phyloP scores from a whole-genome alignment of 1,140 invertebrate genomes.

The Drosophila mauritiana region DNA sequence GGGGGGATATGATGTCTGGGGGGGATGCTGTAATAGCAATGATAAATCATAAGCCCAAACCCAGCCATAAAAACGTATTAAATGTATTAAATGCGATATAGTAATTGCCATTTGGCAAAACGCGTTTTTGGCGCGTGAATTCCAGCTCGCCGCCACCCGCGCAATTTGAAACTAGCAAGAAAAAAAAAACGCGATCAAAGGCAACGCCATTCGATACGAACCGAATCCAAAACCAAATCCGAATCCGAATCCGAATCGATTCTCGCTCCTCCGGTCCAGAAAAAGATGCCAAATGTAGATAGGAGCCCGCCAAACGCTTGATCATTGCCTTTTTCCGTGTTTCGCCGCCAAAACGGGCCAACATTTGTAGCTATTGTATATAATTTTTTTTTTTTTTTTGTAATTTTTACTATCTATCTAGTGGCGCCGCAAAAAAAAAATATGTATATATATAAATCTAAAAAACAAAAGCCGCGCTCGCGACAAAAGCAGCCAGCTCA shows the following conservation, averaged over 20 bases:
- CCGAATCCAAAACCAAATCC: not conserved
- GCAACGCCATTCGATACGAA: slow-evolving; percentile 35
- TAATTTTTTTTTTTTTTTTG: slow-evolving; percentile 10
- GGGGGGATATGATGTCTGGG: not conserved
- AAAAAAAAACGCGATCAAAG: slow-evolving; percentile 66
- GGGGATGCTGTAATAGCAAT: slow-evolving; percentile 55
- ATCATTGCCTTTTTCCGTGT: slow-evolving; percentile 74
- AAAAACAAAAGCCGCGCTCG: slow-evolving; percentile 2
- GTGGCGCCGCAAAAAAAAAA: slow-evolving; percentile 48
- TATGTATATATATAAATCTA: no score
- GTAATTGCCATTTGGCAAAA: slow-evolving; percentile 36
- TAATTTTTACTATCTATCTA: slow-evolving; percentile 8
- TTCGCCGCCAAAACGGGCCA: slow-evolving; percentile 60
- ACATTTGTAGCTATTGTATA: slow-evolving; percentile 19
- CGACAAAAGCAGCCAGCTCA: slow-evolving; percentile 37
- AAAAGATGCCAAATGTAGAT: slow-evolving; percentile 65
- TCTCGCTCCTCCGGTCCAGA: slow-evolving; percentile 24
- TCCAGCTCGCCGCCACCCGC: slow-evolving; percentile 56
- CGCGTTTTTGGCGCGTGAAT: slow-evolving; percentile 47
- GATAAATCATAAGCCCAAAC: slow-evolving; percentile 66
- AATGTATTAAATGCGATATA: slow-evolving; percentile 32
- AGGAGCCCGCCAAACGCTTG: slow-evolving; percentile 40
- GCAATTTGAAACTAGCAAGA: not conserved
- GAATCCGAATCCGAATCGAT: not conserved
- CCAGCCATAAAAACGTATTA: slow-evolving; percentile 9